Percentiles rank a stretch among this genome's conserved stretches.
phyloP scores from a whole-genome alignment of 2,888 invertebrate species.

The Nemoura dubitans region DNA sequence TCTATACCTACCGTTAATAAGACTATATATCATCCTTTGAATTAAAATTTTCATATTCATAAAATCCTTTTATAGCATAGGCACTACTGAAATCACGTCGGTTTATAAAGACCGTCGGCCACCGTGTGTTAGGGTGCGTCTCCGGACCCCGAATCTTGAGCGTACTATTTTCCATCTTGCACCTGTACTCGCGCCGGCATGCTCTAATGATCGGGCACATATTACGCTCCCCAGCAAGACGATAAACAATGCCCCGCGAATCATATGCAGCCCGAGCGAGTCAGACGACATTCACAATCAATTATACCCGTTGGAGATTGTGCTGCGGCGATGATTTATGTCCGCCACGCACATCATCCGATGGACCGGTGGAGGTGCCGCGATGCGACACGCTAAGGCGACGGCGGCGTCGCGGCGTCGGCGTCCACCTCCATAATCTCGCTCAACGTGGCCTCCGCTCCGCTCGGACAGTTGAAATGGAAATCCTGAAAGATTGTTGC shows the following conservation, averaged over 20 bases:
- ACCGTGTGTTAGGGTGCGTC: not conserved
- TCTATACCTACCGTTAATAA: too few species aligned
- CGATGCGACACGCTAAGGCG: not conserved
- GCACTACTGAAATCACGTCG: too few species aligned
- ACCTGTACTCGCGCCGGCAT: not conserved
- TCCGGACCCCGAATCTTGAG: not conserved
- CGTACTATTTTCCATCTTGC: not conserved
- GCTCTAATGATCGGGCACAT: conserved; percentile 8
- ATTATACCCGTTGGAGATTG: conserved; percentile 8
- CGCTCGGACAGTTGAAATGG: conserved; percentile 12
- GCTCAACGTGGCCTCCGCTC: not conserved
- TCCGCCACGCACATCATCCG: not conserved
- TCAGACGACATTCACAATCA: conserved; percentile 13
- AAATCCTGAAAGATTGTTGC: conserved; percentile 4
- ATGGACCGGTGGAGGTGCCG: conserved; percentile 14
- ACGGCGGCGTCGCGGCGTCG: not conserved
- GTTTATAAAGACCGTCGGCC: too few species aligned
- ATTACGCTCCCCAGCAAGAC: not conserved
- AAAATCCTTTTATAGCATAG: too few species aligned
- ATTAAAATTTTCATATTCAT: too few species aligned
- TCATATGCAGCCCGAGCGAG: not conserved
- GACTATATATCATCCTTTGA: too few species aligned
- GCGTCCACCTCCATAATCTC: not conserved
- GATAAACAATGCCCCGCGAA: conserved; percentile 23
- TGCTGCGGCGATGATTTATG: conserved; percentile 10